Evolutionary conservation across 2,113 vertebrate genomes (phyloP), one percentile per base, ranked within the genome.

Genomic region (Empidonax traillii): DNA sequence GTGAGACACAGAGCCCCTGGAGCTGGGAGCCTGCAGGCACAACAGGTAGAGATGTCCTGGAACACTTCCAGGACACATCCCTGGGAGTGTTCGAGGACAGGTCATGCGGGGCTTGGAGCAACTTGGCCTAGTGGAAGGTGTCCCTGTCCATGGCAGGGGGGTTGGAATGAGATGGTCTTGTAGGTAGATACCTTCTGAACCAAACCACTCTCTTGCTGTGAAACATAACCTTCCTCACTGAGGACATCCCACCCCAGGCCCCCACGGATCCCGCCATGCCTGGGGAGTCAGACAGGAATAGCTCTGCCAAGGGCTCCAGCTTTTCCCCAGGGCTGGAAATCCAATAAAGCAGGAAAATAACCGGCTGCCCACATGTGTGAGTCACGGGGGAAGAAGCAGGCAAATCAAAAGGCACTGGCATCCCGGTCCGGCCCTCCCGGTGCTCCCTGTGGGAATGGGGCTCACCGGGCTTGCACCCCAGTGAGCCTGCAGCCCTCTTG

Each of bases 261-360:
- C 39, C 22, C 49, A 37, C 1, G 1, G 56, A 44, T 37, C 28
- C 10, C 22, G 21, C 33, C 37, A 56, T 0, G 59, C 66, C 87
- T n/a, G 52, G 13, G 30, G n/a, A 89, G 2, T 31, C 83, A 96
- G 88, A 97, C 85, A 76, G 74, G 41, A 2, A 63, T 63, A 69
- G 41, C 58, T 91, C 93, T 22, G 2, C 30, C 43, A 39, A 77
- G 37, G 28, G 44, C 55, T 91, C 51, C 0, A 0, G 22, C 37
- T 73, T 75, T 77, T 80, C 58, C 79, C 65, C 23, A 43, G 51
- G 74, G 85, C 51, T 90, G 63, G 12, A 94, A 77, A 92, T 92
- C 78, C 49, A 46, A 53, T 17, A 46, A 56, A 68, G 24, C 44
- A 85, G 53, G 82, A 85, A 95, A 95, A 95, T 91, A 79, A 92